Evolutionary conservation across 2,113 vertebrate genomes (phyloP), one percentile per base, ranked within the genome.

Genomic region (Tichodroma muraria): DNA sequence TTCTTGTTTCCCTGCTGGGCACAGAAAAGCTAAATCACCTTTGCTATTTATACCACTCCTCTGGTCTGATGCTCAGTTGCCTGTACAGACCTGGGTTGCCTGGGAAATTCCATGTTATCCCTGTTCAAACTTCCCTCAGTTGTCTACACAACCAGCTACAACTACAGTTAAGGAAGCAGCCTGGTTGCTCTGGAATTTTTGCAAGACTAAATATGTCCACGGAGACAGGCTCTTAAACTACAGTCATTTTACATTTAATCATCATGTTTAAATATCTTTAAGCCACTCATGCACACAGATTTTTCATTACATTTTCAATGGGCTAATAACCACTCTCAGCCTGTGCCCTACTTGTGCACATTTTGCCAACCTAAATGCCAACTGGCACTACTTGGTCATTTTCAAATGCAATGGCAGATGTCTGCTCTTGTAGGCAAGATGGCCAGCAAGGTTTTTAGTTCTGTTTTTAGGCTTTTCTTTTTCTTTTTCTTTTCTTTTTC

Each of bases 401-500:
- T 93, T 80, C 71, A 83, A 66, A 77, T 30, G 15, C 45, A 59
- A 77, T 89, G 71, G 78, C 93, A 95, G 87, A 95, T 94, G 89
- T 91, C 91, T 80, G 54, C 52, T 88, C 56, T 95, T 93, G 71
- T 80, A 89, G 30, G 10, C 63, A 89, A 44, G 33, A 38, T 54
- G 73, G 15, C 33, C 44, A 73, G 42, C 38, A 92, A 77, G 35
- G 13, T 3, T 23, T 11, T 14, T 42, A 40, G 28, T 13, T 63
- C 12, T 42, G 13, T 42, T 42, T 15, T 14, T 12, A 13, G 40
- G 3, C 15, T 50, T 5, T 49, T 80, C 14, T 13, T 3, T 24
- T 27, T 38, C 23, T 35, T 40, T n/a, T n/a, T n/a, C n/a, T 15
- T 52, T 5, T 50, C 72, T 15, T 10, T 3, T 25, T 28, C n/a